Base-by-base conservation (phyloP, 2,888 invertebrate species). In the Metacarcinus magister region DNA sequence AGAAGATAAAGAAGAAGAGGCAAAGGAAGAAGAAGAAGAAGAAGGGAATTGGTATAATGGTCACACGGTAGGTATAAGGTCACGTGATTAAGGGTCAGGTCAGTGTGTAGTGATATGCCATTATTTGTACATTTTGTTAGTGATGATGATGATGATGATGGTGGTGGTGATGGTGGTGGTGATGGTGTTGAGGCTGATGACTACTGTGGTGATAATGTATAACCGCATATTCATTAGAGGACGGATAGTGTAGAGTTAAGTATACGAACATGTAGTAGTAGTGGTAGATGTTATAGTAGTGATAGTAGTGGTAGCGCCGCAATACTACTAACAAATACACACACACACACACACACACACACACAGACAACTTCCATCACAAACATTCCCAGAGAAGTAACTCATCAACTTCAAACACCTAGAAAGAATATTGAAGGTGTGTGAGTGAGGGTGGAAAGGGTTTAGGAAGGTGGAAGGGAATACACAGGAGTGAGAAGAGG, bases 321-420 rank as follows among this genome's bases (percentile, higher is more conserved):
- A 89, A 0, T 32, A 39, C 39, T 89, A 44, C 44, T 28, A 89
- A 89, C 28, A 39, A 16, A 39, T 10, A 39, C 46, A 43, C 28
- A 43, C 92, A 92, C n/a, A 23, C 48, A 92, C 92, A 92, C 92
- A 48, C 92, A 92, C 92, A 92, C 92, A 48, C 28, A n/a, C 28
- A 28, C 2, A 92, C 54, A 28, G 28, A 92, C 92, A n/a, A 44
- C 39, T 19, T 89, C 44, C n/a, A 39, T 89, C 89, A 44, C 89
- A 19, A 43, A 19, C 89, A 8, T 89, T 19, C 89, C 28, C 89
- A 19, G 39, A 43, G 23, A 44, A 44, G 13, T 13, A 54, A 89
- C 0, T 10, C 7, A 2, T 32, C 3, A 89, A 89, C 44, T 43
- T n/a, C 2, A 89, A 89, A 23, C 10, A 89, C 44, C 19, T 28